Base-by-base conservation (phyloP, 2,888 invertebrate genomes). In the Pardosa pseudoannulata region DNA sequence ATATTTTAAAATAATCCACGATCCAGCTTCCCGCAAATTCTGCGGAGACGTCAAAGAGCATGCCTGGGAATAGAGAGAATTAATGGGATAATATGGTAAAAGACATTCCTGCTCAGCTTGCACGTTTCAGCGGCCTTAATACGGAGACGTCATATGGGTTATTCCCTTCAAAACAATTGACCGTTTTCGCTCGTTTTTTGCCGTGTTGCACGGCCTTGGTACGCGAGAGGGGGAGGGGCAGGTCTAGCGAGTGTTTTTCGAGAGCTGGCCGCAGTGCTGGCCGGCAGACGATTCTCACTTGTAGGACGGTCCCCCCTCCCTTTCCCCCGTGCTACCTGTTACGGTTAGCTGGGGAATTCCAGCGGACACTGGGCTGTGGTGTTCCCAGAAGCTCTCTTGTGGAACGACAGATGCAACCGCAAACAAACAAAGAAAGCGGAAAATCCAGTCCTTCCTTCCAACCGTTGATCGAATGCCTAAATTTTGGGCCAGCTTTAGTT, bases 381-480 rank as follows among this genome's bases (percentile, higher is more conserved):
- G 56, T 56, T 56, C 56, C 23, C 56, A 56, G 56, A 56, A 16
- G 23, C 56, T 56, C 56, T 56, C 56, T 56, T 56, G 56, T 56
- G 56, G 56, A 56, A 56, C 56, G 56, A 11, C 56, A 7, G 23
- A 56, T 23, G 56, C 56, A 56, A 56, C 23, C 56, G 56, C 56
- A 56, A 56, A 56, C 56, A 56, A 56, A 56, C 56, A 56, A 56
- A 56, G 56, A 56, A 56, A 56, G 56, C 7, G 56, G 56, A 56
- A 56, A 56, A 56, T 56, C 56, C 56, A 56, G 56, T 56, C 56
- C 56, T 23, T 23, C 56, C 56, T 56, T 56, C 56, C 56, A 56
- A 23, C 56, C 56, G 56, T 56, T 1, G 56, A 56, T 56, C 56
- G 3, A 56, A 56, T 23, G 16, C 19, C 19, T 19, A 6, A 56